Conservation (phyloP, 2,797 vertebrate species). For the Allobates femoralis region DNA sequence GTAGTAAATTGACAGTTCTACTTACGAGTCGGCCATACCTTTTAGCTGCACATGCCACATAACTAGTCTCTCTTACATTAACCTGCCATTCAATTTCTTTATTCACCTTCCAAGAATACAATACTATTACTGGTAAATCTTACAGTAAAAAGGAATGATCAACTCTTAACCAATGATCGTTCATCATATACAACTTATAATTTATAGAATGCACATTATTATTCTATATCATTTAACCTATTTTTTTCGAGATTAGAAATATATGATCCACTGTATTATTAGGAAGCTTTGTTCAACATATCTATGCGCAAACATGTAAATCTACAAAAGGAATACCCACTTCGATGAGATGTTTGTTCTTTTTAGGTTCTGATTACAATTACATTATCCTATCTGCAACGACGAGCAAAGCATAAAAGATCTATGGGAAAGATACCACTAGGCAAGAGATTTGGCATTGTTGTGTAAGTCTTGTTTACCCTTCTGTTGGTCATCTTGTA, state of each 20-base stretch:
- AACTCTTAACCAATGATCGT: background rate
- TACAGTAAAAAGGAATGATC: background rate
- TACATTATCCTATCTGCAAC: slow-evolving; percentile 54
- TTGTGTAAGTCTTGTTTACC: slow-evolving; percentile 46
- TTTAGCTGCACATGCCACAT: too few relatives aligned
- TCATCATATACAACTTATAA: background rate
- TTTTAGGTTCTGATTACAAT: slow-evolving; percentile 53
- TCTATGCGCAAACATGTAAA: too few relatives aligned
- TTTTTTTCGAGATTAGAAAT: too few relatives aligned
- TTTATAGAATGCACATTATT: too few relatives aligned
- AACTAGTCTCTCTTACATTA: background rate
- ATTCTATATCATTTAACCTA: too few relatives aligned
- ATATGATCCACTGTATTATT: too few relatives aligned
- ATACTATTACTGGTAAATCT: background rate
- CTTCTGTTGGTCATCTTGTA: background rate
- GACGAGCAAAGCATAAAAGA: slow-evolving; percentile 32
- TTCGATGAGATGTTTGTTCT: background rate
- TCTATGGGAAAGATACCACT: slow-evolving; percentile 44
- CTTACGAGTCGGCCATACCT: too few relatives aligned
- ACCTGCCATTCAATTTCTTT: background rate
- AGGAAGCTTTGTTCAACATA: too few relatives aligned
- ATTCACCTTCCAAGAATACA: background rate
- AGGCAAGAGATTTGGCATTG: slow-evolving; percentile 55
- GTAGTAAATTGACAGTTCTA: too few relatives aligned
- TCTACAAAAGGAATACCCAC: too few relatives aligned